These are phyloP conservation scores for Philotrypesis tridentata DNA, from an alignment of 1,140 invertebrate genomes.

Conservation along the genomic window DNA sequence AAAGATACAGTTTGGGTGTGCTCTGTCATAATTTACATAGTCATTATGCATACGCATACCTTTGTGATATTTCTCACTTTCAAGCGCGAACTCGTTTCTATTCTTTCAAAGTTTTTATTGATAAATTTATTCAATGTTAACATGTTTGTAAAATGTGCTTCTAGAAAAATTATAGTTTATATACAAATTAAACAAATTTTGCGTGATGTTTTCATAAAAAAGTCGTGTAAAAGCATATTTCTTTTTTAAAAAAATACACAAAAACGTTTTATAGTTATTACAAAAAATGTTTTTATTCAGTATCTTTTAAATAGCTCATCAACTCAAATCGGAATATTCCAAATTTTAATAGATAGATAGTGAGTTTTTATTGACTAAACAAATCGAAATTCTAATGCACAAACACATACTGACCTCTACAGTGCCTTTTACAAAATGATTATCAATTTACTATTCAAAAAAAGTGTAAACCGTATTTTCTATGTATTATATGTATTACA, in stretches of 20 bases:
- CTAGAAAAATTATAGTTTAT: no score
- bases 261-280: neutral
- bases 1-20: conserved; percentile 8
- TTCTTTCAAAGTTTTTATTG: neutral
- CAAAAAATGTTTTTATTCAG: neutral
- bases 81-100: neutral
- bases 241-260: neutral
- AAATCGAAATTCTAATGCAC: neutral
- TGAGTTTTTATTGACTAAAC: no score
- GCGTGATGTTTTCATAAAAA: no score
- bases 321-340: no score
- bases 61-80: conserved; percentile 17
- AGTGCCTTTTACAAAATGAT: neutral
- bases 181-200: no score
- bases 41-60: neutral
- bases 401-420: neutral
- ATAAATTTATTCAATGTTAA: neutral
- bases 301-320: neutral
- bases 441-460: neutral
- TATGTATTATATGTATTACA: no score
- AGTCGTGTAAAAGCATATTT: neutral
- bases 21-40: conserved; percentile 11
- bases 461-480: no score
- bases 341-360: no score
- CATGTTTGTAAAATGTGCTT: no score